These are phyloP conservation scores for Neopelma chrysocephalum DNA, from an alignment of 2,797 vertebrate genomes.

Conservation along the genomic window DNA sequence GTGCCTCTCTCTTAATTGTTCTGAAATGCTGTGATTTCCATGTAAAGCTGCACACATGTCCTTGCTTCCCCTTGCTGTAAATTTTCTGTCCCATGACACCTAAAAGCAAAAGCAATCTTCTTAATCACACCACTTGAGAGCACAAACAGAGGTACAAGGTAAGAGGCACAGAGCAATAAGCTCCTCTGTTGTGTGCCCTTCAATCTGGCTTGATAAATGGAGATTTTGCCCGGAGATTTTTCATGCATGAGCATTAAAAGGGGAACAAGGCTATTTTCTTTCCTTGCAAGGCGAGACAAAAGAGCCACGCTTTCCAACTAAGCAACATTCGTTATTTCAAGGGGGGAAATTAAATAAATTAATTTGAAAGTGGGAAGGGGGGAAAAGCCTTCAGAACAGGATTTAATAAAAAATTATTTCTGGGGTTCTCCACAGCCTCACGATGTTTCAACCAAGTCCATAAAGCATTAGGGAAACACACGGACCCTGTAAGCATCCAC, in stretches of 20 bases:
- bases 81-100: not conserved
- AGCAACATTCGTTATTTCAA: not conserved
- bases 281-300: not conserved
- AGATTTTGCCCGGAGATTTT: not conserved
- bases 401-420: not conserved
- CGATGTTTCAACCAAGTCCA: not conserved
- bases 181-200: not conserved
- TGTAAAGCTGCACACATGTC: not conserved
- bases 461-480: not conserved
- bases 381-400: not conserved
- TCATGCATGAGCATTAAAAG: constrained; percentile 24
- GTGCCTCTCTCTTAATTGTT: not conserved
- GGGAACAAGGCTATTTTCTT: constrained; percentile 44
- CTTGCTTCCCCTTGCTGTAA: not conserved
- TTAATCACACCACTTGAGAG: constrained; percentile 27
- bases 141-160: constrained; percentile 31
- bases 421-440: not conserved
- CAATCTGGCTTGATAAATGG: constrained; percentile 31
- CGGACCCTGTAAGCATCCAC: not conserved
- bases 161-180: not conserved
- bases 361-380: not conserved
- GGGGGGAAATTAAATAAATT: not conserved
- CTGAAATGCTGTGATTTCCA: not conserved
- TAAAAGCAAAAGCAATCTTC: constrained; percentile 35
- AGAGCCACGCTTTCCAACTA: not conserved